Percentiles rank a stretch among this genome's conserved stretches.
These are phyloP conservation scores for Cyrtodaria siliqua DNA, from an alignment of 2,888 invertebrate genomes.

Conservation along the genomic window DNA sequence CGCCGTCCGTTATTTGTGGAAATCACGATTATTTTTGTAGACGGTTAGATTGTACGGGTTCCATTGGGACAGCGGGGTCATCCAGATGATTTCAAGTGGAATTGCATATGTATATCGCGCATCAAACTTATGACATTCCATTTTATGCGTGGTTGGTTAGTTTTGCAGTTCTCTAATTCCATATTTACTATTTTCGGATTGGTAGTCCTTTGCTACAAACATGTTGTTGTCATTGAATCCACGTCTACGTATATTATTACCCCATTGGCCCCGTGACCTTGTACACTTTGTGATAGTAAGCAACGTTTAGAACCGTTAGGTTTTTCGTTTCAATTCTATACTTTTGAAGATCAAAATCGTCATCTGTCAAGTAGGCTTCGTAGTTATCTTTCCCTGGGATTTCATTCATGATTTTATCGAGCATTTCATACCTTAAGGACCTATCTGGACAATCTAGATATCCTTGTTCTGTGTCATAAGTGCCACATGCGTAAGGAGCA, in stretches of 20 bases:
- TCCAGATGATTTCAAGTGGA: constrained; percentile 80
- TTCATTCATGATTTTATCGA: constrained; percentile 53
- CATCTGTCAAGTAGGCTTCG: constrained; percentile 28
- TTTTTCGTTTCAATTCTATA: constrained; percentile 39
- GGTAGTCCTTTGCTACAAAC: constrained; percentile 70
- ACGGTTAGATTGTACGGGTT: constrained; percentile 73
- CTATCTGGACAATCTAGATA: constrained; percentile 16
- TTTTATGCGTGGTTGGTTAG: constrained; percentile 36
- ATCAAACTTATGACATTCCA: constrained; percentile 46
- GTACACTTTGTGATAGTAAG: constrained; percentile 48
- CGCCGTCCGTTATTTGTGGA: constrained; percentile 25
- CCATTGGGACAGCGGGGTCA: constrained; percentile 79
- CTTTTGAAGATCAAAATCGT: constrained; percentile 43
- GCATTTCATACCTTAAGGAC: constrained; percentile 10
- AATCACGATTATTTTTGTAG: constrained; percentile 1
- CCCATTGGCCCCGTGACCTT: constrained; percentile 31
- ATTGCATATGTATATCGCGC: constrained; percentile 75
- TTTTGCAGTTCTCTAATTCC: constrained; percentile 48
- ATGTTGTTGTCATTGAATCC: constrained; percentile 63
- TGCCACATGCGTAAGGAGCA: constrained; percentile 15
- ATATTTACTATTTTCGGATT: constrained; percentile 67
- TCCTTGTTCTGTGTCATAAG: constrained; percentile 7
- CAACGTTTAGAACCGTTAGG: constrained; percentile 45
- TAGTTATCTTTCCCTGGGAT: constrained; percentile 61
- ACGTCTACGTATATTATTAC: constrained; percentile 40